These are phyloP conservation scores for Myotis vivesi DNA, from an alignment of 2,797 vertebrate species.

Conservation along the genomic window DNA sequence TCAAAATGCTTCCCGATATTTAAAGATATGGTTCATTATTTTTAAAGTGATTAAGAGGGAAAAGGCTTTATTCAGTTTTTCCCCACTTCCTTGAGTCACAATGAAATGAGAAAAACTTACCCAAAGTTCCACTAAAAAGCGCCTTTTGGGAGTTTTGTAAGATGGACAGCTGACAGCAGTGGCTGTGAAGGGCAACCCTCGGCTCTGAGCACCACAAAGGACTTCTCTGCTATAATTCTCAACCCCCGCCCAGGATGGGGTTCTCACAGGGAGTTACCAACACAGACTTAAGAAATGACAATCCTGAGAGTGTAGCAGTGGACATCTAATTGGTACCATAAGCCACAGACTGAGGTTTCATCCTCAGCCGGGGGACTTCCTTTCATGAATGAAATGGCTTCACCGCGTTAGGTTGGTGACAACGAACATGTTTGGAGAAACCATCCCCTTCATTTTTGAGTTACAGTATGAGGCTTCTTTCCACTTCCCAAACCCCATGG, in stretches of 20 bases:
- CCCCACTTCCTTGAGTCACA: not conserved
- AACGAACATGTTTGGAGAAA: not conserved
- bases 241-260: not conserved
- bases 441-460: not conserved
- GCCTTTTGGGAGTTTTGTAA: not conserved
- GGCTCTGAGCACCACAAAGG: not conserved
- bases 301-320: not conserved
- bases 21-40: constrained; percentile 61
- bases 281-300: not conserved
- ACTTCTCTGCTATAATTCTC: not conserved
- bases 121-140: not conserved
- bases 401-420: not conserved
- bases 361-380: not conserved
- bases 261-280: not conserved
- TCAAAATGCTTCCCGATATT: not conserved
- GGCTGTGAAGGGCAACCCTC: fast-evolving
- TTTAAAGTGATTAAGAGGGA: constrained; percentile 30
- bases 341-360: not conserved
- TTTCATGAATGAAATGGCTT: not conserved
- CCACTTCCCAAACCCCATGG: not conserved
- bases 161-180: fast-evolving
- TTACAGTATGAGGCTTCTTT: not conserved
- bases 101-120: not conserved
- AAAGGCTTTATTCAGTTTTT: not conserved
- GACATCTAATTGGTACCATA: not conserved